These are phyloP conservation scores for Notamacropus eugenii DNA, from an alignment of 2,797 vertebrate species.

Conservation along the genomic window DNA sequence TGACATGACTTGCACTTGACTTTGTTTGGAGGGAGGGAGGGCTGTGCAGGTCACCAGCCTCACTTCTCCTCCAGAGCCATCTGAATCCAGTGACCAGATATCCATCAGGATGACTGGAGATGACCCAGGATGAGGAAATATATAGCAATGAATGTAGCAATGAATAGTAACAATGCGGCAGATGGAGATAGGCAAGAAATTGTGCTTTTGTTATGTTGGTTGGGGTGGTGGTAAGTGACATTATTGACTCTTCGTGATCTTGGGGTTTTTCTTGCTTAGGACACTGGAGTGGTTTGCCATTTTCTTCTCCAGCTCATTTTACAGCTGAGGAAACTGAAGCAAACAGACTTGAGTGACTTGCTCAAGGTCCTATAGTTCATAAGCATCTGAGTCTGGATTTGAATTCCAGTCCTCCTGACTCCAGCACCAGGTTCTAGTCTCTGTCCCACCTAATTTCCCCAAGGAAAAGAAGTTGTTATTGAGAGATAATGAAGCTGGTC, in stretches of 20 bases:
- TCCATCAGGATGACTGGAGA: too few species aligned
- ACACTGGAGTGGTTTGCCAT: not conserved
- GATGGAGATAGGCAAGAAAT: not conserved
- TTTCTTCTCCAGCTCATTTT: not conserved
- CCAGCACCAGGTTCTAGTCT: accelerated
- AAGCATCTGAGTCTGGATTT: not conserved
- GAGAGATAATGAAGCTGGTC: not conserved
- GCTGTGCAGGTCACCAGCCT: too few species aligned
- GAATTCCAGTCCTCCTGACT: not conserved
- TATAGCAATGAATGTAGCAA: too few species aligned
- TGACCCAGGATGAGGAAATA: too few species aligned
- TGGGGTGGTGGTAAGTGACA: not conserved
- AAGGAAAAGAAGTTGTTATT: not conserved
- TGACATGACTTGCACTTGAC: too few species aligned
- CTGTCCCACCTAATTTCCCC: not conserved
- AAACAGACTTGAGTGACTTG: not conserved
- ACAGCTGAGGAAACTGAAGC: not conserved
- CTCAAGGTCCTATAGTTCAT: not conserved
- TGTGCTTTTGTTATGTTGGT: not conserved
- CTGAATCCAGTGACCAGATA: too few species aligned
- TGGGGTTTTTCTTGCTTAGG: not conserved
- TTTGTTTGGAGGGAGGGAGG: too few species aligned
- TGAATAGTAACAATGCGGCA: too few species aligned
- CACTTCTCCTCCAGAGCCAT: too few species aligned
- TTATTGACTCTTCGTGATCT: not conserved